Conservation (phyloP, 2,888 invertebrate genomes). For the Limnephilus rhombicus region DNA sequence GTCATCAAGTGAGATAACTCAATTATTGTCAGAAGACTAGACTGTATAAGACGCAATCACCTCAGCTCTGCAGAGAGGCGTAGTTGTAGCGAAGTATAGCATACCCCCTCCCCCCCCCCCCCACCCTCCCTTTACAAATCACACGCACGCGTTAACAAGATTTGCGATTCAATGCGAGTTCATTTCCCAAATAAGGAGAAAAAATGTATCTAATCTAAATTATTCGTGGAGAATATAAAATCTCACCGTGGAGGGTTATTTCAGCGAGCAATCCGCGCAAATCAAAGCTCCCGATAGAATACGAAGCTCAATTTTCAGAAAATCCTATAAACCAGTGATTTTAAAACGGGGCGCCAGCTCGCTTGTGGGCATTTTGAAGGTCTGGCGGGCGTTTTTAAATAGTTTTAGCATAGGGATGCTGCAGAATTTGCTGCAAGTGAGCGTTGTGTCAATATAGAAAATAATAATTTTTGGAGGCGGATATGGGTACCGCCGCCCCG, state of each 20-base stretch:
- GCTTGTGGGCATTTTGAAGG: no score
- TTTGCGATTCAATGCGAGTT: slow-evolving; percentile 25
- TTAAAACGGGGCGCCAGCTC: no score
- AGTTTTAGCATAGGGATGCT: no score
- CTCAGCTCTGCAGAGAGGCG: background rate
- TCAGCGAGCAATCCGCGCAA: background rate
- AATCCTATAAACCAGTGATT: background rate
- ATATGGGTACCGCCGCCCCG: no score
- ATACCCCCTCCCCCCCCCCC: background rate
- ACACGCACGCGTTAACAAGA: slow-evolving; percentile 31
- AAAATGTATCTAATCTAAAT: slow-evolving; percentile 19
- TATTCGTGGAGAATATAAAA: slow-evolving; percentile 2
- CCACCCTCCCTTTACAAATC: background rate
- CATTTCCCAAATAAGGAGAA: slow-evolving; percentile 19
- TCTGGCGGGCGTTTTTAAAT: no score
- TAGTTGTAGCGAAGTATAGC: background rate
- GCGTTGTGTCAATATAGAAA: no score
- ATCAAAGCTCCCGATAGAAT: slow-evolving; percentile 9
- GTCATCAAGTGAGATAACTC: background rate
- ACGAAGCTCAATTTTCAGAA: background rate
- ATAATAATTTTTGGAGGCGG: no score
- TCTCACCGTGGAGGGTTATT: background rate
- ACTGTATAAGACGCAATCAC: background rate
- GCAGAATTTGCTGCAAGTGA: no score
- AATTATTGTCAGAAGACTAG: background rate